These are phyloP conservation scores for Aplodontia rufa DNA, from an alignment of 2,113 vertebrate species.

Conservation along the genomic window DNA sequence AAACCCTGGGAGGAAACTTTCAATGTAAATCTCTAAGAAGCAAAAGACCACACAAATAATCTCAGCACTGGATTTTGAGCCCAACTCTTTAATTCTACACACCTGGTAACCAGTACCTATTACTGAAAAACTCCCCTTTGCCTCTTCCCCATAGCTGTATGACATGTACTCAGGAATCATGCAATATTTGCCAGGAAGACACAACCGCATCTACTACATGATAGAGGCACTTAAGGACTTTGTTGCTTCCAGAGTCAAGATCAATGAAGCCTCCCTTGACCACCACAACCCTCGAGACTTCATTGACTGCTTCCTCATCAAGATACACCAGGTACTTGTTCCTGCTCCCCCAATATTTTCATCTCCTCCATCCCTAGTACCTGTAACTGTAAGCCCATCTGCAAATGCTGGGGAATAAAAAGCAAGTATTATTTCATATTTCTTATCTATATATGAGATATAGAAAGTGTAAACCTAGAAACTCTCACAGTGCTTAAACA, in stretches of 20 bases:
- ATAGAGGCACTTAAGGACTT: constrained; percentile 83
- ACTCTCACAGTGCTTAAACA: neutral
- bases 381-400: neutral
- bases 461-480: neutral
- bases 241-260: constrained; percentile 79
- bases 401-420: neutral
- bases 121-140: neutral
- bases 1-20: neutral
- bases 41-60: neutral
- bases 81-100: neutral
- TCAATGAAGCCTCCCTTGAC: constrained; percentile 85
- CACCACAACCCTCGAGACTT: constrained; percentile 85
- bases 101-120: neutral
- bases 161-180: constrained; percentile 88
- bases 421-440: neutral
- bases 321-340: constrained; percentile 84
- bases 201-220: constrained; percentile 79
- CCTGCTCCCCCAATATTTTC: neutral
- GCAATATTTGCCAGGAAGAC: constrained; percentile 85
- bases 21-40: neutral
- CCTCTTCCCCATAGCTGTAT: constrained; percentile 83
- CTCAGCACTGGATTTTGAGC: neutral
- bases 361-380: neutral
- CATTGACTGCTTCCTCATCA: constrained; percentile 89
- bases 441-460: neutral